phyloP scores from a whole-genome alignment of 2,113 vertebrate species.

The Ranitomeya imitator region DNA sequence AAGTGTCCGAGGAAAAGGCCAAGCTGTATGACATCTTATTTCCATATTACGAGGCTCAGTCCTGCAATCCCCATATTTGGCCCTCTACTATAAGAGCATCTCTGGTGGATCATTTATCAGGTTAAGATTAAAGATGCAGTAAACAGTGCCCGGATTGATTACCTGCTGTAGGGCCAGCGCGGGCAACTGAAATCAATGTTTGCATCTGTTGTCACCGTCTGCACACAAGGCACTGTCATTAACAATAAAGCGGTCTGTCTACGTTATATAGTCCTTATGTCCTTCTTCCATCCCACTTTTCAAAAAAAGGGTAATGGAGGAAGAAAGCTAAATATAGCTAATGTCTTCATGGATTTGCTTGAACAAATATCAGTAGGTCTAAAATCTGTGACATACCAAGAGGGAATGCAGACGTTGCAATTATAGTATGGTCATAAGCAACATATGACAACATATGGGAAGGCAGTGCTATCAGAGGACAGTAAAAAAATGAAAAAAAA shows the following conservation, averaged over 20 bases:
- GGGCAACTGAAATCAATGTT: slow-evolving; percentile 23
- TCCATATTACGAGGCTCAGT: not conserved
- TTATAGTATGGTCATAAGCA: not conserved
- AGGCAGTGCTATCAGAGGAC: too few species aligned
- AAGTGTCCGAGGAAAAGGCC: slow-evolving; percentile 8
- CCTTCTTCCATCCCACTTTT: not conserved
- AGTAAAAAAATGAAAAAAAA: too few species aligned
- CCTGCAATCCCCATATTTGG: not conserved
- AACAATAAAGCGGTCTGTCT: not conserved
- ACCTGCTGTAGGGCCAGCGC: slow-evolving; percentile 4
- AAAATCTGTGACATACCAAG: not conserved
- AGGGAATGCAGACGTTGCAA: not conserved
- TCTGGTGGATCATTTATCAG: slow-evolving; percentile 18
- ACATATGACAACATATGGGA: too few species aligned
- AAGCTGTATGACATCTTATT: slow-evolving; percentile 18
- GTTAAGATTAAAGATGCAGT: slow-evolving; percentile 40
- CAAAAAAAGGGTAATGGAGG: not conserved
- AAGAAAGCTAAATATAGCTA: not conserved
- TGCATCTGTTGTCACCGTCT: slow-evolving; percentile 28
- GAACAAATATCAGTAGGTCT: not conserved
- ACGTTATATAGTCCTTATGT: not conserved
- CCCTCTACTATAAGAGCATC: not conserved
- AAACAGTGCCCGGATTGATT: slow-evolving; percentile 21
- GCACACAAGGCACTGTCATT: slow-evolving; percentile 21
- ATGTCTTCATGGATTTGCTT: not conserved